A percentile compares a stretch with the other conserved stretches of the same genome.
Conservation (phyloP, 2,797 vertebrate genomes). For the Pristis pectinata region DNA sequence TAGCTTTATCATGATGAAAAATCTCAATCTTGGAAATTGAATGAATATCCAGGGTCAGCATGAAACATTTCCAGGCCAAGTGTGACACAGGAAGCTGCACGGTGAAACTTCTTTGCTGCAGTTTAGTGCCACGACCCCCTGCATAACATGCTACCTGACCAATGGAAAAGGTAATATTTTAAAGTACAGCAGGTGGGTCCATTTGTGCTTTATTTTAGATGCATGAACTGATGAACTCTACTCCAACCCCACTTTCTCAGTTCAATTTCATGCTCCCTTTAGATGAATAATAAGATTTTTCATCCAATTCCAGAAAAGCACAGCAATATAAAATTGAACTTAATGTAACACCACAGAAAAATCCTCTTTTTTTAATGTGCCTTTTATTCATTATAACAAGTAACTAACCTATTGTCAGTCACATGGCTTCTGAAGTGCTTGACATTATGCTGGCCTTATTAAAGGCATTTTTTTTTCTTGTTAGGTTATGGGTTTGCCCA, state of each 20-base stretch:
- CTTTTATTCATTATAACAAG: no score
- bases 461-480: neutral
- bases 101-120: neutral
- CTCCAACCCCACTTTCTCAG: neutral
- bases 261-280: neutral
- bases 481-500: neutral
- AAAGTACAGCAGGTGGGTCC: neutral
- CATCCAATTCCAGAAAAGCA: neutral
- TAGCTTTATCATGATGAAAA: neutral
- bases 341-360: neutral
- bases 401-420: neutral
- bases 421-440: neutral
- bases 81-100: neutral
- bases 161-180: neutral
- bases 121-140: neutral
- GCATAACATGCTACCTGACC: no score
- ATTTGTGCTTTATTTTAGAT: no score
- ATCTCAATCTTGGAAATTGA: neutral
- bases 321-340: neutral
- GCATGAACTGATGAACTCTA: neutral
- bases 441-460: neutral
- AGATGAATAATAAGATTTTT: neutral
- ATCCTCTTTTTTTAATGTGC: no score
- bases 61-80: neutral
- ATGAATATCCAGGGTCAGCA: neutral